Evolutionary conservation across 92 coral and sea anemone species (phyloP).

Genomic region (Palythoa heliodiscus): DNA sequence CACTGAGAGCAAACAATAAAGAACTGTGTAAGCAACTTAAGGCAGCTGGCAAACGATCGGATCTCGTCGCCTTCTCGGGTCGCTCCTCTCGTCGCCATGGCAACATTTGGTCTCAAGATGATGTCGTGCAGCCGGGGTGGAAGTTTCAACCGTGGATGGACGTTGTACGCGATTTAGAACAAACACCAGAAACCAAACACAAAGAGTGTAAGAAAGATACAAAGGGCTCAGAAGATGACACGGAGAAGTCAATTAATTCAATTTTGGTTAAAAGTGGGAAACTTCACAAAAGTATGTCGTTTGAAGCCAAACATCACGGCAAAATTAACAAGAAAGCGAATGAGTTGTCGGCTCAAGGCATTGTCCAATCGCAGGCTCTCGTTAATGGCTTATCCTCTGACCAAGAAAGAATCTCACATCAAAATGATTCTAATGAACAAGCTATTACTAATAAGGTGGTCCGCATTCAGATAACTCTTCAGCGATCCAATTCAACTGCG

Average conservation of each 20-base stretch:
- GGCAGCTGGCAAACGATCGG: slow-evolving; percentile 20
- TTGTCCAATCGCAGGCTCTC: not conserved
- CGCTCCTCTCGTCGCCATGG: slow-evolving; percentile 26
- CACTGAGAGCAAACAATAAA: slow-evolving; percentile 18
- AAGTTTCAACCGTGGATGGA: slow-evolving; percentile 7
- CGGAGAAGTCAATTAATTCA: not conserved
- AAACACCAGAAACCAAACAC: not conserved
- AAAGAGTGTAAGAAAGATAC: not conserved
- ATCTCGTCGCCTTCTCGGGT: not conserved
- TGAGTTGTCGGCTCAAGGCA: not conserved
- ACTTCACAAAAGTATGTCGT: not conserved
- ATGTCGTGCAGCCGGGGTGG: not conserved
- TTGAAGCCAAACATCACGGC: not conserved
- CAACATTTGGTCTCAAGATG: slow-evolving; percentile 19
- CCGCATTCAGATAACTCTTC: slow-evolving; percentile 37
- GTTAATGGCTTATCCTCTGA: not conserved
- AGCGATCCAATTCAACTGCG: slow-evolving; percentile 31
- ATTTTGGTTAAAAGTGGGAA: not conserved
- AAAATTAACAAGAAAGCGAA: not conserved
- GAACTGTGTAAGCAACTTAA: slow-evolving; percentile 31
- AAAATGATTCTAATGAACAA: not conserved
- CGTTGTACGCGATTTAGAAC: slow-evolving; percentile 22
- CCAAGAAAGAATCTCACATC: not conserved
- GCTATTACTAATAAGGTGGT: not conserved
- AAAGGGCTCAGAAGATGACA: not conserved